Evolutionary conservation across 2,113 vertebrate species (phyloP), one percentile per base, ranked within the genome.

Genomic region (Nasalis larvatus): DNA sequence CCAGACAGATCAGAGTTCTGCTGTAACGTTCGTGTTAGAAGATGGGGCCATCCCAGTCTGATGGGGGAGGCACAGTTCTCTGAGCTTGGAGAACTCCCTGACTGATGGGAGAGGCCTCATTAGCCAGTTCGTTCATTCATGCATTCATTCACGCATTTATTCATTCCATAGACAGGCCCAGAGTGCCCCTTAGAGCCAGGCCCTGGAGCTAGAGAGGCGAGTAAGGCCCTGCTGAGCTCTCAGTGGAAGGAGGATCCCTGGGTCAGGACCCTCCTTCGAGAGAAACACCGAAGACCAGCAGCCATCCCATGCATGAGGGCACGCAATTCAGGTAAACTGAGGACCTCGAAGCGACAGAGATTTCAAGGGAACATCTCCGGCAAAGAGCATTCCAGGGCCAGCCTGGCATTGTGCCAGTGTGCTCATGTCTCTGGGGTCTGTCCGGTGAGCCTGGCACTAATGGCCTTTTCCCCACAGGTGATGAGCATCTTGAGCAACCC

Each of bases 401-500:
- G n/a, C 60, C 40, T 0, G 25, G 23, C 56, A 0, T 0, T 0
- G 6, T 4, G 68, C 76, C 0, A 1, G 0, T 3, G 1, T 0
- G 0, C 45, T 3, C 0, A 20, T 14, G 1, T 4, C 69, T 63
- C 21, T 21, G 0, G 2, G 52, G 80, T 7, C 84, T 7, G 1
- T 10, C 27, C 11, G 2, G 27, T 32, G 60, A 40, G 71, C 40
- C 1, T 0, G 0, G 27, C 32, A 42, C 3, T 0, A 27, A 42
- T 21, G 4, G 1, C 91, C 69, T 93, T n/a, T 32, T 85, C 93
- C 56, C 97, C 45, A 37, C 99, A 99, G 99, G 99, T 99, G 97
- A 99, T 99, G 99, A 99, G 99, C 97, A 99, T 99, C 96, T 98
- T 99, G 98, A 99, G 99, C 98, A 99, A 99, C 98, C 99, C 99